These are phyloP conservation scores for Eupithecia inturbata DNA, from an alignment of 2,888 invertebrate species.

Conservation along the genomic window DNA sequence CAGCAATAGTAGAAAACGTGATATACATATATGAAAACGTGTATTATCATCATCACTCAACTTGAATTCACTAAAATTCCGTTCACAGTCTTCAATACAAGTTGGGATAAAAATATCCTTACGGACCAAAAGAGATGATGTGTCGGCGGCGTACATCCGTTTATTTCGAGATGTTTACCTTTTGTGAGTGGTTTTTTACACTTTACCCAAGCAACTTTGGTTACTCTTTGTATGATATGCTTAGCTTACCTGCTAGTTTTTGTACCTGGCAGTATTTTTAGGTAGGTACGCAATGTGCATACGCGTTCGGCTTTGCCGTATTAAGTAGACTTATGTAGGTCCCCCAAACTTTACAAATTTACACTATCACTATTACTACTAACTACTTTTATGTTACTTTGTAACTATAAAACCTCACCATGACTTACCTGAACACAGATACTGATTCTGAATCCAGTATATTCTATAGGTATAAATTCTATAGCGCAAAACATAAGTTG, in stretches of 20 bases:
- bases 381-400: no score
- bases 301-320: neutral
- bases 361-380: no score
- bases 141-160: conserved; percentile 52
- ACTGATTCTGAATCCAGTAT: no score
- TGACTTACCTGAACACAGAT: no score
- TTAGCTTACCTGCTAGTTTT: neutral
- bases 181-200: conserved; percentile 54
- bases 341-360: no score
- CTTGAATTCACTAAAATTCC: conserved; percentile 16
- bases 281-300: neutral
- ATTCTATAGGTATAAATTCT: no score
- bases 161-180: conserved; percentile 58
- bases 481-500: no score
- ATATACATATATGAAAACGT: no score
- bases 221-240: conserved; percentile 39
- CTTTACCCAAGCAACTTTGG: conserved; percentile 53
- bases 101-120: conserved; percentile 36
- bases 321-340: neutral
- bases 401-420: no score
- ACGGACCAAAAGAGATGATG: conserved; percentile 36
- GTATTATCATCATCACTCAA: neutral
- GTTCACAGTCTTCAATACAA: conserved; percentile 27
- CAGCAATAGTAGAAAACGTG: neutral
- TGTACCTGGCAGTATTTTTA: neutral